Conservation (phyloP, 2,888 invertebrate species). For the Pyralis farinalis region DNA sequence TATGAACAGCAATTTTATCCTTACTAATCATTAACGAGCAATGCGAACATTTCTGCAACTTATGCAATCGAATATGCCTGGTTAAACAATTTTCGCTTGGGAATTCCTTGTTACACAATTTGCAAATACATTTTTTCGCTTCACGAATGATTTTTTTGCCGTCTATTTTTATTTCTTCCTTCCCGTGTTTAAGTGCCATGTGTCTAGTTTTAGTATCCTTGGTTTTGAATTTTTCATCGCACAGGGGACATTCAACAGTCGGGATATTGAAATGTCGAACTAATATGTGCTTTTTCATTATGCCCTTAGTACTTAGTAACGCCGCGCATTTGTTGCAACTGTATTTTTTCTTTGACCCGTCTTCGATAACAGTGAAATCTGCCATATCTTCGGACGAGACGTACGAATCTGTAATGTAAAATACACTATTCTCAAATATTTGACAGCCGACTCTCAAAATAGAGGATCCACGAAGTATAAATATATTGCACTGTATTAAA, state of each 20-base stretch:
- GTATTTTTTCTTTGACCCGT: neutral
- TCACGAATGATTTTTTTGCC: neutral
- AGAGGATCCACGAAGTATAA: too few species aligned
- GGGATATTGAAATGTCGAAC: neutral
- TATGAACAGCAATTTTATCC: neutral
- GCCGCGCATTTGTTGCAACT: slow-evolving; percentile 10
- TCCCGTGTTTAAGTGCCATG: neutral
- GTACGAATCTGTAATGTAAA: slow-evolving; percentile 5
- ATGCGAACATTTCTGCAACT: neutral
- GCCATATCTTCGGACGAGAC: neutral
- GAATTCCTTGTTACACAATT: slow-evolving; percentile 5
- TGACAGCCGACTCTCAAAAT: too few species aligned
- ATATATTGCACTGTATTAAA: too few species aligned
- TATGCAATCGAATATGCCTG: neutral
- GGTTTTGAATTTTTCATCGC: slow-evolving; percentile 7
- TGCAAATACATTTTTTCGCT: slow-evolving; percentile 1
- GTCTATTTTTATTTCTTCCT: slow-evolving; percentile 1
- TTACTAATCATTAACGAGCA: neutral
- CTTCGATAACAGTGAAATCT: neutral
- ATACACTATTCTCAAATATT: neutral
- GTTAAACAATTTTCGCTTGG: neutral
- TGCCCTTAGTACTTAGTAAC: neutral
- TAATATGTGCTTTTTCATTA: slow-evolving; percentile 3
- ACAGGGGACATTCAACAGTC: slow-evolving; percentile 4
- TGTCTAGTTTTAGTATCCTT: slow-evolving; percentile 1